Evolutionary conservation across 2,888 invertebrate genomes (phyloP).

Genomic region (Eupithecia pulchellata): DNA sequence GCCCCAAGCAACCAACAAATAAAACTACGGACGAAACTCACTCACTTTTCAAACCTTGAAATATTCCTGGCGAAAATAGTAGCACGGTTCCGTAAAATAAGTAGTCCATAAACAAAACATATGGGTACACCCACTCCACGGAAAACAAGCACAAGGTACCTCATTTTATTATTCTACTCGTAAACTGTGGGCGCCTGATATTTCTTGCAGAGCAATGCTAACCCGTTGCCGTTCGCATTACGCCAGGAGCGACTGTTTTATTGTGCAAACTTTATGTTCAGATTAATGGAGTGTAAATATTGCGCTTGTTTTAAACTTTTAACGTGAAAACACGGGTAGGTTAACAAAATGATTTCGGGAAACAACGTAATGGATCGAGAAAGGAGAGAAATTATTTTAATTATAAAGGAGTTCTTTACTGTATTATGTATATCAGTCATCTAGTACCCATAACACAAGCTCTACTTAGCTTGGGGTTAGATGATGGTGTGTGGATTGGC

Average conservation of each 20-base stretch:
- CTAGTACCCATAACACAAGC: too few relatives aligned
- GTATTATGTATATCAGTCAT: too few relatives aligned
- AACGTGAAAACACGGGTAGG: conserved; percentile 17
- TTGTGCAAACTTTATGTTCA: conserved; percentile 17
- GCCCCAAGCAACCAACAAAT: too few relatives aligned
- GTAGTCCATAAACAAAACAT: conserved; percentile 10
- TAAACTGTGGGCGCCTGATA: conserved; percentile 18
- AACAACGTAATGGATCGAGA: conserved; percentile 8
- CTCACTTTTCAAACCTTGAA: background rate
- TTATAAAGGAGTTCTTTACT: background rate
- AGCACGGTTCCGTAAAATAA: background rate
- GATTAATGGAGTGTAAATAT: conserved; percentile 26
- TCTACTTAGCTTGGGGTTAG: too few relatives aligned
- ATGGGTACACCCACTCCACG: background rate
- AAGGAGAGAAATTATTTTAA: background rate
- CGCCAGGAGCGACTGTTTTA: conserved; percentile 19
- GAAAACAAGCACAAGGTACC: background rate
- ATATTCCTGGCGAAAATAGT: background rate
- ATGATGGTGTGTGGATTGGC: too few relatives aligned
- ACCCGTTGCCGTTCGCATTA: conserved; percentile 23
- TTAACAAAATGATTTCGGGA: background rate
- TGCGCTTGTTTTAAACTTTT: conserved; percentile 25
- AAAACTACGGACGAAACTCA: background rate
- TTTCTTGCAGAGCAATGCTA: conserved; percentile 14
- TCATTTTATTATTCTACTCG: background rate